Evolutionary conservation across 1,140 invertebrate species (phyloP), one percentile per base, ranked within the genome.

Genomic region (Chrysomallon squamiferum): DNA sequence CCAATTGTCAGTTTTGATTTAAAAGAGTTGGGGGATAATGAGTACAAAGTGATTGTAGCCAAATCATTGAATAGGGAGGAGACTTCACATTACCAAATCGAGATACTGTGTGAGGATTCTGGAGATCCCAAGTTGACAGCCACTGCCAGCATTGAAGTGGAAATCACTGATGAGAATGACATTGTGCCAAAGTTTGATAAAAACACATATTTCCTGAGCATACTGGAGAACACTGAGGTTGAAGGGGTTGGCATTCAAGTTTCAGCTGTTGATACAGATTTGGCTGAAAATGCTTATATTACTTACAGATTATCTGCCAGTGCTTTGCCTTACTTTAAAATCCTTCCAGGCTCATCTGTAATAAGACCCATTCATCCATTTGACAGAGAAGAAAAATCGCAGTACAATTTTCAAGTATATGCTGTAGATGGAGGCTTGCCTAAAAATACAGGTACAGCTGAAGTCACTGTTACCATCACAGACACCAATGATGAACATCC

Each of bases 401-500:
- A 33, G 56, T 73, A 74, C 45, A 62, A 65, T 15, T 77, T 79
- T 57, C 32, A 47, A 11, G 63, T 77, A 15, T 43, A 72, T 7
- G 77, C 77, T 9, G 49, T 68, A 15, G 77, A 79, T 61, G 43
- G 64, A 25, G 77, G 77, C 2, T 27, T 60, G 13, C 70, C 70
- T 15, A n/a, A 64, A 11, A 50, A 61, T 2, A 73, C 67, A 15
- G 59, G 56, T 13, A 69, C 60, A 20, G 61, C 69, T 1, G 43
- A 58, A 7, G 63, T 79, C 20, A 67, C 66, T 11, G 52, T 79
- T 35, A 67, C 64, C 30, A 69, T 79, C 20, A 29, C 66, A 7
- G 77, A 79, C 33, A 59, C 65, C 27, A 79, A 79, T 60, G 77
- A 79, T 64, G 72, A 73, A 32, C 25, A 29, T 6, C 77, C 77